Evolutionary conservation across 2,113 vertebrate genomes (phyloP), one percentile per base, ranked within the genome.

Genomic region (Pseudois nayaur): DNA sequence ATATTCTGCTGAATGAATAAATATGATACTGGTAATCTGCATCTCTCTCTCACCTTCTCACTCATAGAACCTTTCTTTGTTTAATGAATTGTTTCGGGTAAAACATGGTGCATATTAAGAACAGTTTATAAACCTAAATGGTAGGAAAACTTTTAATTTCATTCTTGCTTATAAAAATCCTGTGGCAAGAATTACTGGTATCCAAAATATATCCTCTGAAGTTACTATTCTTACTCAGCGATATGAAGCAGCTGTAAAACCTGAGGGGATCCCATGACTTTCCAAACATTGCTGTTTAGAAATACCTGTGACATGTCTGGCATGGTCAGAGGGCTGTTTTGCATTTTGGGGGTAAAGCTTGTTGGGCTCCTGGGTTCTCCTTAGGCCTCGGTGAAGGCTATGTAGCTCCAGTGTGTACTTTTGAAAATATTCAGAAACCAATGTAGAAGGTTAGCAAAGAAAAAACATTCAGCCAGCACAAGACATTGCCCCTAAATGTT

Each of bases 161-260:
- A 89, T 74, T 90, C 48, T 96, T 95, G 57, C 60, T 71, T 96
- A 64, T 87, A 95, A 96, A 96, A 89, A 76, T 95, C 17, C 45
- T 64, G 19, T 64, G 71, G 31, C 17, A 94, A 93, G 76, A 95
- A 79, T 96, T 57, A 79, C 57, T 94, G 52, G 15, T 40, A 94
- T 91, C 94, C 90, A 71, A 87, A 97, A 89, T 59, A 94, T 19
- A 36, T 67, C 62, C 62, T 97, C 93, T 95, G 50, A 93, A 67
- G 64, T 76, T 23, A 55, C 43, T 84, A 23, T 87, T 25, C 31
- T 85, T 94, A 54, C 40, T 97, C 82, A 95, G 40, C 48, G 12
- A 84, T 96, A 60, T 79, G 78, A 93, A 97, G 83, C 52, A 91
- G 62, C 87, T 94, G 29, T 91, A 87, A 97, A 97, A 93, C n/a